Percentiles rank a stretch among this genome's conserved stretches.
Conservation (phyloP, 2,888 invertebrate species). For the Boloria selene region DNA sequence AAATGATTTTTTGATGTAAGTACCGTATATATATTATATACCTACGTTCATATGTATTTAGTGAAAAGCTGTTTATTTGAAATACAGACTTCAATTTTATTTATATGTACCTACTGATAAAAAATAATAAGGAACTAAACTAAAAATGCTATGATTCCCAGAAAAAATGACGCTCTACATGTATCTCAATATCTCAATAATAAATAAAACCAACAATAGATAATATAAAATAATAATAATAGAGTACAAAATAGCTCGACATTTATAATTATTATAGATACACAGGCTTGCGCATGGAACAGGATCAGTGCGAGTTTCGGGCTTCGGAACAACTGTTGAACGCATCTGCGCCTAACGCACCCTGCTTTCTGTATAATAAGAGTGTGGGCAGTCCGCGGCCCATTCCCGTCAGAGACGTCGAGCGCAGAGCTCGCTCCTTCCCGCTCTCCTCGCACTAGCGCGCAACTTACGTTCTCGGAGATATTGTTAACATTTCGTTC, state of each 20-base stretch:
- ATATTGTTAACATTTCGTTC: slow-evolving; percentile 36
- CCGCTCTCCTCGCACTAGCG: slow-evolving; percentile 21
- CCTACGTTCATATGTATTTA: too few species aligned
- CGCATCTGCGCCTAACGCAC: slow-evolving; percentile 66
- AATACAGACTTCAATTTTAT: too few species aligned
- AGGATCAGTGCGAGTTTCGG: slow-evolving; percentile 40
- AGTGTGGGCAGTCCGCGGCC: slow-evolving; percentile 43
- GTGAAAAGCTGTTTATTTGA: too few species aligned
- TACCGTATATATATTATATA: too few species aligned
- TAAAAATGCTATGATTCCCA: too few species aligned
- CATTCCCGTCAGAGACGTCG: slow-evolving; percentile 55
- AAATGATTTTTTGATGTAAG: too few species aligned
- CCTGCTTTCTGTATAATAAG: slow-evolving; percentile 49
- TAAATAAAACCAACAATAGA: too few species aligned
- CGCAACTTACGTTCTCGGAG: slow-evolving; percentile 11
- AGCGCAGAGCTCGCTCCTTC: slow-evolving; percentile 44
- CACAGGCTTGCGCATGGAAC: slow-evolving; percentile 18
- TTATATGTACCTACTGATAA: too few species aligned
- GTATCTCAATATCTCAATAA: too few species aligned
- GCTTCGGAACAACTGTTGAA: slow-evolving; percentile 71
- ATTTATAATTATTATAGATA: slow-evolving; percentile 6
- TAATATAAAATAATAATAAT: neutral
- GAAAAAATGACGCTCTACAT: too few species aligned
- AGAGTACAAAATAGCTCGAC: slow-evolving; percentile 7
- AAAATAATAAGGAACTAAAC: too few species aligned